Conservation (phyloP, 2,888 invertebrate species). For the Perithous albicinctus region DNA sequence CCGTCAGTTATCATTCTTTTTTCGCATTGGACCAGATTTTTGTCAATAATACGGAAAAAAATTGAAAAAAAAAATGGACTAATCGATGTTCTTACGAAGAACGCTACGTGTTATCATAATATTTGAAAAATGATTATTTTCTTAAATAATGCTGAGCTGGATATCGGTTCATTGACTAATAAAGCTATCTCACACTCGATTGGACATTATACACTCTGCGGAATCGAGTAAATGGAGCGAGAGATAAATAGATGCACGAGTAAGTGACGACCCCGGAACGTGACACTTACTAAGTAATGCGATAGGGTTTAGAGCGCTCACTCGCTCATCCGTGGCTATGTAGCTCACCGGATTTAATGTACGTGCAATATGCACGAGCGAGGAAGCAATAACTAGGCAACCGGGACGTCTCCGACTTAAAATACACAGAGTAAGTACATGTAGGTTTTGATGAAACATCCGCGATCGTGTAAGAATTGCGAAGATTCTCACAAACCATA, state of each 20-base stretch:
- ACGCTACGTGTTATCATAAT: no score
- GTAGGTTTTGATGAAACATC: background rate
- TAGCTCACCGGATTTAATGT: background rate
- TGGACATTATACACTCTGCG: conserved; percentile 22
- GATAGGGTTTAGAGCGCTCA: conserved; percentile 13
- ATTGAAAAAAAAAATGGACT: no score
- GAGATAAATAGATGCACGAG: conserved; percentile 55
- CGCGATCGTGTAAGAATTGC: conserved; percentile 44
- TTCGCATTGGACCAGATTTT: no score
- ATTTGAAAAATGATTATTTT: no score
- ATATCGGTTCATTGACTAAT: background rate
- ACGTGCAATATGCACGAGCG: conserved; percentile 12
- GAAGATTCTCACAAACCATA: conserved; percentile 37
- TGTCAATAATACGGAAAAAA: no score
- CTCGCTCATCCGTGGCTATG: conserved; percentile 23
- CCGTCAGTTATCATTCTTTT: background rate
- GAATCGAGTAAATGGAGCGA: conserved; percentile 52
- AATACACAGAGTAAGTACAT: background rate
- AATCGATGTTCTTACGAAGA: no score
- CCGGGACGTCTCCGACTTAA: conserved; percentile 5
- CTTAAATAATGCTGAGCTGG: background rate
- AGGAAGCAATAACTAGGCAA: background rate
- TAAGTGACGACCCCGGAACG: conserved; percentile 28
- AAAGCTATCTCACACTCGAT: conserved; percentile 16
- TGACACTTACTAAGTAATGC: conserved; percentile 14